Evolutionary conservation across 2,888 invertebrate species (phyloP).

Genomic region (Eristalis tenax): DNA sequence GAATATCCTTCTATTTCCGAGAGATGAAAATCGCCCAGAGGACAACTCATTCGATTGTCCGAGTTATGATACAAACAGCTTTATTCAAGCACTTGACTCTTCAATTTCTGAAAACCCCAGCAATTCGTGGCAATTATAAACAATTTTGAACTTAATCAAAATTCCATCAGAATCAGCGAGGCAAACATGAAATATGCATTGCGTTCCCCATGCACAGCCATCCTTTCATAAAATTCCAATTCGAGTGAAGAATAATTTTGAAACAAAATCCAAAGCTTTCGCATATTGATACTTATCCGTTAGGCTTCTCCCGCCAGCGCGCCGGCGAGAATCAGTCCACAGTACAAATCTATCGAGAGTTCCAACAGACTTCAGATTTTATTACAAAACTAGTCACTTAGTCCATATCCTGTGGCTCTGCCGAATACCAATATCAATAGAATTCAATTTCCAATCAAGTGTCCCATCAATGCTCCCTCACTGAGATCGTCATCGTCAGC

Average conservation of each 20-base stretch:
- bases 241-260: not conserved
- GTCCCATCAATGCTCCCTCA: constrained; percentile 21
- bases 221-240: not conserved
- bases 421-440: constrained; percentile 28
- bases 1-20: no score
- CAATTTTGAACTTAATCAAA: not conserved
- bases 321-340: not conserved
- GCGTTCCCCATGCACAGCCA: not conserved
- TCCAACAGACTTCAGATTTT: constrained; percentile 25
- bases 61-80: no score
- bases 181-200: not conserved
- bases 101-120: not conserved
- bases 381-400: constrained; percentile 32
- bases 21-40: no score
- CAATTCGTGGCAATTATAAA: not conserved
- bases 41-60: no score
- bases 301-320: no score
- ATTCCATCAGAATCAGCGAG: not conserved
- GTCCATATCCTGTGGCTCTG: constrained; percentile 4
- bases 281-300: not conserved
- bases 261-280: not conserved
- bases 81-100: no score
- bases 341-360: not conserved
- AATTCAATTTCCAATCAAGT: constrained; percentile 59
- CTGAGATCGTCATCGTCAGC: constrained; percentile 24